These are phyloP conservation scores for Patella caerulea DNA, from an alignment of 2,888 invertebrate species.

Conservation along the genomic window DNA sequence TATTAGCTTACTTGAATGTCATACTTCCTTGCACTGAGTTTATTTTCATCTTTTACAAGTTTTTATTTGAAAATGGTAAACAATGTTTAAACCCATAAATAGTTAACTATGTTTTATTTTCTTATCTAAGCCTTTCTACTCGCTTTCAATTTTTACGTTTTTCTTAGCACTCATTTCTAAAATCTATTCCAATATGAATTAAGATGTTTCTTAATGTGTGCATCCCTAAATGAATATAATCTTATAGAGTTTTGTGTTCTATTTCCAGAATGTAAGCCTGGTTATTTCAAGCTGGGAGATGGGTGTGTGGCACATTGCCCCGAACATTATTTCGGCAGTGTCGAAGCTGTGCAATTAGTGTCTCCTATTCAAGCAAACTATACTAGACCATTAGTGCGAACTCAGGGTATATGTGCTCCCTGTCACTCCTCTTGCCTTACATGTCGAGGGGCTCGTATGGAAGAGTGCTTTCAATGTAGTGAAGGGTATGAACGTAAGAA, in stretches of 20 bases:
- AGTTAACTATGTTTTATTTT: too few species aligned
- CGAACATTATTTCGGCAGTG: conserved; percentile 58
- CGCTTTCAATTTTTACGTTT: too few species aligned
- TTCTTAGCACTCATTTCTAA: too few species aligned
- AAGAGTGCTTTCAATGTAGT: conserved; percentile 59
- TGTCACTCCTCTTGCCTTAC: conserved; percentile 60
- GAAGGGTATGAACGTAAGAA: conserved; percentile 48
- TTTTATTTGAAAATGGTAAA: too few species aligned
- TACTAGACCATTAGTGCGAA: conserved; percentile 41
- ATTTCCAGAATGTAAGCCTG: conserved; percentile 60
- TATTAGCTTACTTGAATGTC: too few species aligned
- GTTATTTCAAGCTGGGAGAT: conserved; percentile 59
- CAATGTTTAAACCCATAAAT: too few species aligned
- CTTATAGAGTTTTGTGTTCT: not conserved
- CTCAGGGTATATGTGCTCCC: conserved; percentile 56
- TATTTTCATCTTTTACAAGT: too few species aligned
- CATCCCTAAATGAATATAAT: too few species aligned
- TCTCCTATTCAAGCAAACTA: conserved; percentile 44
- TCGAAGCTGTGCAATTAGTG: conserved; percentile 49
- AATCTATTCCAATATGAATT: too few species aligned
- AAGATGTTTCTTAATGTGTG: too few species aligned
- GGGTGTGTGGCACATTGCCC: conserved; percentile 61
- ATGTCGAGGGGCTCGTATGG: conserved; percentile 53
- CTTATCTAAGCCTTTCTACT: too few species aligned
- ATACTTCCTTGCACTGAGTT: too few species aligned